These are phyloP conservation scores for Acleris holmiana DNA, from an alignment of 2,888 invertebrate species.

Conservation along the genomic window DNA sequence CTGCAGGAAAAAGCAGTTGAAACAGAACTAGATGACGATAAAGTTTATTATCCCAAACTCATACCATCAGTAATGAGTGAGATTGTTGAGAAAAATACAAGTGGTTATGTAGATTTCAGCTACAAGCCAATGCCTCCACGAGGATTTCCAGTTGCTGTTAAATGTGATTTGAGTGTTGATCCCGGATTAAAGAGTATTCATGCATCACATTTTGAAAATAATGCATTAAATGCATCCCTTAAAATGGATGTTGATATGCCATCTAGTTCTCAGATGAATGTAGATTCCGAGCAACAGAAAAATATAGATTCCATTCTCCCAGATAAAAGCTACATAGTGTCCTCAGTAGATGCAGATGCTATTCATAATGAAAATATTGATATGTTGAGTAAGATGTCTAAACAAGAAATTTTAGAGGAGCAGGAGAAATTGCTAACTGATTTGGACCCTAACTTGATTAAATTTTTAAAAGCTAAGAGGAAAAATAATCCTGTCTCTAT, in stretches of 20 bases:
- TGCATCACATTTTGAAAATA: constrained; percentile 70
- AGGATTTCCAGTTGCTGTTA: constrained; percentile 81
- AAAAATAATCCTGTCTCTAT: constrained; percentile 41
- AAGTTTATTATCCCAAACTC: constrained; percentile 77
- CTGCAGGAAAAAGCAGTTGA: constrained; percentile 40
- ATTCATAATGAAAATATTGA: constrained; percentile 91
- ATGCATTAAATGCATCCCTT: constrained; percentile 37
- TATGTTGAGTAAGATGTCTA: constrained; percentile 87
- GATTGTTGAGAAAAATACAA: constrained; percentile 82
- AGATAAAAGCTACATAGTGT: constrained; percentile 75
- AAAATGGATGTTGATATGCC: constrained; percentile 63
- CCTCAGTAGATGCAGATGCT: constrained; percentile 75
- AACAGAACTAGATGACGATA: constrained; percentile 61
- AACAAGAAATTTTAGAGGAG: constrained; percentile 90
- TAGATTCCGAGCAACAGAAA: not conserved
- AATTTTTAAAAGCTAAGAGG: constrained; percentile 84
- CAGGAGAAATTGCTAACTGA: constrained; percentile 86
- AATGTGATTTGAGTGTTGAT: constrained; percentile 59
- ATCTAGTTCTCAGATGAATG: constrained; percentile 40
- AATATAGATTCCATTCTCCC: constrained; percentile 49
- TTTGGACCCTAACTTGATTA: constrained; percentile 87
- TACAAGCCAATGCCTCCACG: constrained; percentile 58
- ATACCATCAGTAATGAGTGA: constrained; percentile 75
- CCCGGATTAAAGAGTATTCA: constrained; percentile 77
- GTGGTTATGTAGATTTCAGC: constrained; percentile 47